Evolutionary conservation across 2,797 vertebrate species (phyloP).

Genomic region (Peromyscus melanophrys): DNA sequence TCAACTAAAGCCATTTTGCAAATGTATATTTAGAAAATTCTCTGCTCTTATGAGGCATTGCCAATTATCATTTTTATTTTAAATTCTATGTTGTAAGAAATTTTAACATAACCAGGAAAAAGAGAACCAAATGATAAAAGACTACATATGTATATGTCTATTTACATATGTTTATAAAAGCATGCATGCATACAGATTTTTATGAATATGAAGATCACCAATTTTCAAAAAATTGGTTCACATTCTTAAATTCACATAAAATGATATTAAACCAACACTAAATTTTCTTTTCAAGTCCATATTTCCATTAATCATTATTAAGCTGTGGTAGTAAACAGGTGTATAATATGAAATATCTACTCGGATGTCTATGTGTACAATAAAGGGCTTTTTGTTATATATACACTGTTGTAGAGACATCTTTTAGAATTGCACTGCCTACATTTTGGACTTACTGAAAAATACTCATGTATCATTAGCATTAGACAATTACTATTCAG

Average conservation of each 20-base stretch:
- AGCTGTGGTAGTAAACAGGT: neutral
- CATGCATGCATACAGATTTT: neutral
- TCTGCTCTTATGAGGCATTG: neutral
- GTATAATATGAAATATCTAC: neutral
- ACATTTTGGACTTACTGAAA: neutral
- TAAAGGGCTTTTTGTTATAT: neutral
- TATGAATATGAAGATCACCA: neutral
- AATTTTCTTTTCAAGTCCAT: neutral
- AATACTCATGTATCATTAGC: fast-evolving
- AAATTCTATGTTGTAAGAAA: neutral
- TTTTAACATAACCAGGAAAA: neutral
- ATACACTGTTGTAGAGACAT: neutral
- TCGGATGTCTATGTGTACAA: neutral
- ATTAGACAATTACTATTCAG: neutral
- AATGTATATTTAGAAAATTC: neutral
- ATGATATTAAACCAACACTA: neutral
- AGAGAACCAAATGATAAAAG: neutral
- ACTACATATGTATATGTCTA: constrained; percentile 19
- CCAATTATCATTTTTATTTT: neutral
- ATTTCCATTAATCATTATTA: constrained; percentile 11
- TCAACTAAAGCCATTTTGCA: neutral
- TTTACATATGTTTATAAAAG: neutral
- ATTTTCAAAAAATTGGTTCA: neutral
- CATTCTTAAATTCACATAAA: neutral
- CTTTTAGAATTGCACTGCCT: neutral